A percentile compares a stretch with the other conserved stretches of the same genome.
Evolutionary conservation across 2,113 vertebrate species (phyloP).

Genomic region (Willisornis vidua): DNA sequence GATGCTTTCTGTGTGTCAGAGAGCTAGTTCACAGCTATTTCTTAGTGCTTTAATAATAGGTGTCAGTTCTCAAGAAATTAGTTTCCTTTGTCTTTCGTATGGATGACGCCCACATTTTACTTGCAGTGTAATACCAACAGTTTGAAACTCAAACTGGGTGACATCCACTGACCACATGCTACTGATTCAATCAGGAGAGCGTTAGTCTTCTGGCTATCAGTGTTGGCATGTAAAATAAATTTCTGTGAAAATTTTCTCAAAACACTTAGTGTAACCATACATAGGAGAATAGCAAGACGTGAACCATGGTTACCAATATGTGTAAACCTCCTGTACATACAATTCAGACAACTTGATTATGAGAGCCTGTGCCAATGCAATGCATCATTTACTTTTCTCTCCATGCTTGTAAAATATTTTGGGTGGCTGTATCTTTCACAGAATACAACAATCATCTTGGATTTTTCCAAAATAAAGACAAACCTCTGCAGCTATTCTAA

Average conservation of each 20-base stretch:
- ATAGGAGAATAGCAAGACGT: neutral
- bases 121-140: neutral
- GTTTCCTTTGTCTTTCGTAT: neutral
- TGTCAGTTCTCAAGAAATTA: neutral
- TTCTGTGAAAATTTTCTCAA: neutral
- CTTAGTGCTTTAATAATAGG: neutral
- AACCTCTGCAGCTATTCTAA: neutral
- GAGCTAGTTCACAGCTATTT: neutral
- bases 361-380: neutral
- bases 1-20: neutral
- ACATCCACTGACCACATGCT: neutral
- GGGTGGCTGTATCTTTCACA: neutral
- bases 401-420: neutral
- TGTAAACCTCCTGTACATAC: fast-evolving
- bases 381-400: neutral
- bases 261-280: neutral
- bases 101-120: neutral
- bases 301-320: neutral
- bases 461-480: neutral
- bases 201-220: neutral
- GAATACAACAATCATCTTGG: neutral
- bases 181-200: neutral
- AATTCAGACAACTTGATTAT: neutral
- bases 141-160: neutral
- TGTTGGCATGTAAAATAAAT: neutral